Conservation (phyloP, 35 echinoderm and acorn worm species). For the Stichopus chloronotus region DNA sequence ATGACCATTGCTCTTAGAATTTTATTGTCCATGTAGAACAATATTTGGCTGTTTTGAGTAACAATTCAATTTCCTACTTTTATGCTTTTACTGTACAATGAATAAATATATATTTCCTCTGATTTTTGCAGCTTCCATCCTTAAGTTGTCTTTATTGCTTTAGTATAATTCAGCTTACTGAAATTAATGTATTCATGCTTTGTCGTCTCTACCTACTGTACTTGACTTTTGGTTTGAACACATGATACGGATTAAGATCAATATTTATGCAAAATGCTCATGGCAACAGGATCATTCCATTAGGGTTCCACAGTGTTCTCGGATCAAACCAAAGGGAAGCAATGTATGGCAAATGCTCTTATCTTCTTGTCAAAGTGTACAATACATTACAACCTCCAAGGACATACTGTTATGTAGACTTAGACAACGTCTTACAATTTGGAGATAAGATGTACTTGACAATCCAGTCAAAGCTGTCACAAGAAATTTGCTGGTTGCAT, state of each 20-base stretch:
- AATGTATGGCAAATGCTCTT: constrained; percentile 1
- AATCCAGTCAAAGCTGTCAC: neutral
- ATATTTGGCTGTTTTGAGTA: too few species aligned
- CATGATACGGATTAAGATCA: neutral
- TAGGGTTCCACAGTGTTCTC: neutral
- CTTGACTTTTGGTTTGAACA: too few species aligned
- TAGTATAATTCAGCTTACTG: too few species aligned
- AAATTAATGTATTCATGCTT: too few species aligned
- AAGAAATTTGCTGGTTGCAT: neutral
- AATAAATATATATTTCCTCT: too few species aligned
- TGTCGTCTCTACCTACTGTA: too few species aligned
- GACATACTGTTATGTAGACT: neutral
- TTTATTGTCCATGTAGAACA: too few species aligned
- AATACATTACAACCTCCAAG: neutral
- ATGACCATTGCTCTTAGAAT: too few species aligned
- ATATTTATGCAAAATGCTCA: neutral
- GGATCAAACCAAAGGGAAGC: neutral
- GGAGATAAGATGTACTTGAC: neutral
- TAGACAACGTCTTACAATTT: neutral
- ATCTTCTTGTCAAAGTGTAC: neutral
- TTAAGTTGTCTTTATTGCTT: too few species aligned
- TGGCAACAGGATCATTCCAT: neutral
- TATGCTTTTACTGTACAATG: too few species aligned
- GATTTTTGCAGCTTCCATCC: too few species aligned
- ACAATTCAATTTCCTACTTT: too few species aligned